Conservation (phyloP, 1,140 invertebrate species). For the Caenorhabditis inopinata region DNA sequence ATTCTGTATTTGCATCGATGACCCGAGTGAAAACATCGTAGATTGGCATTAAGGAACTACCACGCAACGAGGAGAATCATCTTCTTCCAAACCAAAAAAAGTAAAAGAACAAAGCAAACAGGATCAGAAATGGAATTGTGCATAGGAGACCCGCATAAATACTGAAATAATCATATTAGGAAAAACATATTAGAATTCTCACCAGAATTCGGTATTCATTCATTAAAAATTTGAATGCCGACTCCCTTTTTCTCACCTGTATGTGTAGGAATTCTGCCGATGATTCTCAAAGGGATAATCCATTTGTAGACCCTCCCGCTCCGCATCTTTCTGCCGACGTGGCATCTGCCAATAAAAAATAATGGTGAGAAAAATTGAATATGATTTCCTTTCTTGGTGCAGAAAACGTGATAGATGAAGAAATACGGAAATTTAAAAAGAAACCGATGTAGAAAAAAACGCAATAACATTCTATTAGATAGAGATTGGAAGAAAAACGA, state of each 20-base stretch:
- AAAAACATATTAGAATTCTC: background rate
- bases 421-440: constrained; percentile 17
- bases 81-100: constrained; percentile 19
- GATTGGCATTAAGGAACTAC: background rate
- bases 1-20: background rate
- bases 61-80: background rate
- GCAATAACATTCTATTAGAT: background rate
- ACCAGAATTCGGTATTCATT: no score
- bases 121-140: constrained; percentile 13
- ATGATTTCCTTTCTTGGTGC: background rate
- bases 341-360: background rate
- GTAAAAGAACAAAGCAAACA: background rate
- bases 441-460: no score
- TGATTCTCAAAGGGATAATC: constrained; percentile 6
- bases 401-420: background rate
- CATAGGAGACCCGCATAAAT: constrained; percentile 5
- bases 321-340: constrained; percentile 7
- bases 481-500: background rate
- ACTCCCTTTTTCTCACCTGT: background rate
- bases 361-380: background rate
- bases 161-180: background rate
- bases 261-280: constrained; percentile 8
- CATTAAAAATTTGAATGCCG: no score
- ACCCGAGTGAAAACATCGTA: background rate
- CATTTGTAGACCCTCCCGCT: constrained; percentile 10